A percentile compares a stretch with the other conserved stretches of the same genome.
Conservation (phyloP, 2,888 invertebrate species). For the Erynnis tages region DNA sequence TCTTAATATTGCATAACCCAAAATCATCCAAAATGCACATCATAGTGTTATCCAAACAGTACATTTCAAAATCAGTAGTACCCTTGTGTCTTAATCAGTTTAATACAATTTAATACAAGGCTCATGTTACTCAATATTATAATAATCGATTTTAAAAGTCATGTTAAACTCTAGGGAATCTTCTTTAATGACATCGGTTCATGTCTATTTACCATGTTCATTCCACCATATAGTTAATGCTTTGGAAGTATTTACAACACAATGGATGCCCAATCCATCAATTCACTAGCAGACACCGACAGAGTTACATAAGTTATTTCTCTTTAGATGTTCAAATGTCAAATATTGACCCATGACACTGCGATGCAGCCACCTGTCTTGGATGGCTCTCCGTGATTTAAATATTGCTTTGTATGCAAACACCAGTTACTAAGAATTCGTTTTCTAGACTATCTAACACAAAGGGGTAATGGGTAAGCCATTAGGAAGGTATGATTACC, state of each 20-base stretch:
- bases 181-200: neutral
- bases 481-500: too few relatives aligned
- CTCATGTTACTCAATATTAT: neutral
- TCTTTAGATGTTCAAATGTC: constrained; percentile 65
- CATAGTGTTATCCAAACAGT: too few relatives aligned
- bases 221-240: neutral
- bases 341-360: constrained; percentile 71
- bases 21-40: too few relatives aligned
- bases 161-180: neutral
- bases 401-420: constrained; percentile 14
- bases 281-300: neutral
- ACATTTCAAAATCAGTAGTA: too few relatives aligned
- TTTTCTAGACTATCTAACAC: too few relatives aligned
- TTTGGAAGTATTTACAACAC: neutral
- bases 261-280: constrained; percentile 26
- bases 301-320: constrained; percentile 51
- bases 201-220: neutral
- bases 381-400: constrained; percentile 34
- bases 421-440: too few relatives aligned
- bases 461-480: too few relatives aligned
- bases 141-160: neutral
- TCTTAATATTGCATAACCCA: too few relatives aligned
- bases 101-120: too few relatives aligned
- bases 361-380: constrained; percentile 56
- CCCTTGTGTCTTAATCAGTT: too few relatives aligned